Percentiles rank a stretch among this genome's conserved stretches.
Evolutionary conservation across 2,113 vertebrate species (phyloP).

Genomic region (Ginglymostoma cirratum): DNA sequence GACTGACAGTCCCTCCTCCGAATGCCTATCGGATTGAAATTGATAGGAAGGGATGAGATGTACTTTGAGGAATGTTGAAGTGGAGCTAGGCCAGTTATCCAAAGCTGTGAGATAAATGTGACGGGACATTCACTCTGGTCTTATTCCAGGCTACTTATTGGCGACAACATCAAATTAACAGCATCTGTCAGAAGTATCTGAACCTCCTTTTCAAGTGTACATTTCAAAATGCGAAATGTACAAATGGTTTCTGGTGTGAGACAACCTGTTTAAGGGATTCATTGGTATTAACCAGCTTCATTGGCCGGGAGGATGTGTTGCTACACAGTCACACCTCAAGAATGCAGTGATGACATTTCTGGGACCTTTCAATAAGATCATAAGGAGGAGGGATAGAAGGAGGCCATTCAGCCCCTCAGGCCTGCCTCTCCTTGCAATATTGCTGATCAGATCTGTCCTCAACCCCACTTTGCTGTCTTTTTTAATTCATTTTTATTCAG

Average conservation of each 20-base stretch:
- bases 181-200: background rate
- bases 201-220: background rate
- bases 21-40: background rate
- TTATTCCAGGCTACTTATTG: background rate
- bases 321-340: background rate
- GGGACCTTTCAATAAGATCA: background rate
- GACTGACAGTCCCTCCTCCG: background rate
- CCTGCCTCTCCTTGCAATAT: background rate
- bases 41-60: slow-evolving; percentile 24
- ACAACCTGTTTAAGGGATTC: background rate
- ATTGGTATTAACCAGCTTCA: background rate
- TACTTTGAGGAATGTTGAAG: slow-evolving; percentile 8
- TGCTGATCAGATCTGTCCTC: background rate
- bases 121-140: background rate
- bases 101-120: background rate
- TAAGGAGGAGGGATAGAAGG: too few species aligned
- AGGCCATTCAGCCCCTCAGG: too few species aligned
- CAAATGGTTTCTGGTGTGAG: background rate
- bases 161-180: background rate
- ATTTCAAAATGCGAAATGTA: background rate
- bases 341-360: background rate
- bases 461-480: background rate
- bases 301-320: too few species aligned
- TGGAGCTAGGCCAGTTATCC: background rate
- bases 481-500: too few species aligned